These are phyloP conservation scores for Parotia lawesii DNA, from an alignment of 2,113 vertebrate genomes.

Conservation along the genomic window DNA sequence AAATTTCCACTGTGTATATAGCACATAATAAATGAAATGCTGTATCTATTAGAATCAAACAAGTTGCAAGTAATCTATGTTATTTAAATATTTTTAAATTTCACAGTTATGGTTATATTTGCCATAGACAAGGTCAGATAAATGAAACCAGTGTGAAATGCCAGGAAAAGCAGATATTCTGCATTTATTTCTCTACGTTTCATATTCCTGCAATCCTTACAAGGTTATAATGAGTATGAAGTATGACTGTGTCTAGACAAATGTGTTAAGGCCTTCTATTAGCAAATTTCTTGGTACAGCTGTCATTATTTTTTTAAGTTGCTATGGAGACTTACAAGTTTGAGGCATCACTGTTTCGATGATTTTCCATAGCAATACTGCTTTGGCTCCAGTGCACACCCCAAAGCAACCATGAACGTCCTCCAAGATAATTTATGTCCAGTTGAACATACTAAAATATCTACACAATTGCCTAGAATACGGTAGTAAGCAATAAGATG, in stretches of 20 bases:
- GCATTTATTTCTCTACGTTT: neutral
- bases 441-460: neutral
- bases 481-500: neutral
- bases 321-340: slow-evolving; percentile 37
- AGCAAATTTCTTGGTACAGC: slow-evolving; percentile 46
- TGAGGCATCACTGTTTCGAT: neutral
- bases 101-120: neutral
- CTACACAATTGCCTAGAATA: neutral
- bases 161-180: neutral
- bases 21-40: neutral
- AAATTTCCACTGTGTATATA: neutral
- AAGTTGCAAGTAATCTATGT: neutral
- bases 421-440: slow-evolving; percentile 4
- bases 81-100: neutral
- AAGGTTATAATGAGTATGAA: slow-evolving; percentile 17
- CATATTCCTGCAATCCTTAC: neutral
- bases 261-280: slow-evolving; percentile 47
- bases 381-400: neutral
- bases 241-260: slow-evolving; percentile 19
- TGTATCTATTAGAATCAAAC: neutral
- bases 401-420: neutral
- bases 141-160: neutral
- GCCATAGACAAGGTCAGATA: neutral
- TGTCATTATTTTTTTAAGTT: slow-evolving; percentile 62
- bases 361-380: slow-evolving; percentile 36